These are phyloP conservation scores for Magallana ariakensis DNA, from an alignment of 1,140 invertebrate species.

Conservation along the genomic window DNA sequence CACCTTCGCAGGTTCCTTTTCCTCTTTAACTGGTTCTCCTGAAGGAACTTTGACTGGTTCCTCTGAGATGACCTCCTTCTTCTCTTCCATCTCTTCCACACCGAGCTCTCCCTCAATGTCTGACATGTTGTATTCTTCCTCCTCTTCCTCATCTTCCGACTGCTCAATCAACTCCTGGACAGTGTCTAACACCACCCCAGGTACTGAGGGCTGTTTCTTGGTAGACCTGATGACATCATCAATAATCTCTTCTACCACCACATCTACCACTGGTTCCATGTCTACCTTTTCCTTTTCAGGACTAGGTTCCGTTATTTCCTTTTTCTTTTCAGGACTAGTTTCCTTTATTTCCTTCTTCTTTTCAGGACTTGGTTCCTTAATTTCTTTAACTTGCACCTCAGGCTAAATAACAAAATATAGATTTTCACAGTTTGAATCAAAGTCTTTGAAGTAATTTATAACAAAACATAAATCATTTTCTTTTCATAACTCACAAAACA, in stretches of 20 bases:
- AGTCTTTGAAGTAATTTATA: too few relatives aligned
- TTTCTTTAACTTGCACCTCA: not conserved
- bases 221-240: constrained; percentile 74
- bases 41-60: not conserved
- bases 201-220: constrained; percentile 73
- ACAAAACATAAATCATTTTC: too few relatives aligned
- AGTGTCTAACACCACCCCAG: constrained; percentile 73
- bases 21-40: constrained; percentile 1
- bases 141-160: constrained; percentile 53
- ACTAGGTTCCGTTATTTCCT: constrained; percentile 45
- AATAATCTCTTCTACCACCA: constrained; percentile 73
- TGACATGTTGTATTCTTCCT: constrained; percentile 51
- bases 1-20: not conserved
- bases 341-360: constrained; percentile 59
- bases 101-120: constrained; percentile 54
- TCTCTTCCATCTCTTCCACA: constrained; percentile 9
- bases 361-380: constrained; percentile 22
- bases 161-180: constrained; percentile 68
- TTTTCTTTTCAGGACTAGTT: constrained; percentile 38
- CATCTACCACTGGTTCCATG: constrained; percentile 57
- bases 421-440: too few relatives aligned
- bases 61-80: not conserved
- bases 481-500: too few relatives aligned
- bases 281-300: constrained; percentile 41
- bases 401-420: too few relatives aligned